A percentile compares a stretch with the other conserved stretches of the same genome.
Conservation (phyloP, 2,888 invertebrate species). For the Amitus sp. region DNA sequence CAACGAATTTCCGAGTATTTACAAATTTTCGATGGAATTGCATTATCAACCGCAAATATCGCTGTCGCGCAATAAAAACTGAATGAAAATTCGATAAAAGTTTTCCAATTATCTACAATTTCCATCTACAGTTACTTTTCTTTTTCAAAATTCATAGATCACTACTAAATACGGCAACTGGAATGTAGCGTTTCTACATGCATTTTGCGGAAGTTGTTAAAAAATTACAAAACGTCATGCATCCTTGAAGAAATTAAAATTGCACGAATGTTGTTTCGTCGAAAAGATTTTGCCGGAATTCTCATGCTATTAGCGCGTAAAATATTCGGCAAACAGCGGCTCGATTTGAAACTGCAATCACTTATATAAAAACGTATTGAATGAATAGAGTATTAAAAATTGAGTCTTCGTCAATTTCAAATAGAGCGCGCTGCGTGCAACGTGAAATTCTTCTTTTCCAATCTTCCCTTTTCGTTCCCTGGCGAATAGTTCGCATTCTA, state of each 20-base stretch:
- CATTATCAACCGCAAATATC: background rate
- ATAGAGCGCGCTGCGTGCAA: constrained; percentile 49
- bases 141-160: constrained; percentile 31
- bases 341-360: constrained; percentile 45
- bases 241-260: constrained; percentile 28
- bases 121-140: constrained; percentile 22
- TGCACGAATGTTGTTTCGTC: constrained; percentile 12
- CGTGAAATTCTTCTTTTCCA: constrained; percentile 38
- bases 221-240: constrained; percentile 20
- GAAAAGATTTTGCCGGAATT: constrained; percentile 1
- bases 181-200: constrained; percentile 50
- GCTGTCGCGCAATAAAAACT: constrained; percentile 17
- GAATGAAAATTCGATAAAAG: too few species aligned
- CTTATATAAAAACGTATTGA: background rate
- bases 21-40: constrained; percentile 25
- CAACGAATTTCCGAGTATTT: constrained; percentile 30
- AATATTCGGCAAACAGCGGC: constrained; percentile 38
- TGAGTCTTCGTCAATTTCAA: constrained; percentile 41
- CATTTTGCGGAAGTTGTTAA: constrained; percentile 1
- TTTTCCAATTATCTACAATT: constrained; percentile 45
- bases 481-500: too few species aligned
- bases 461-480: too few species aligned
- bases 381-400: too few species aligned
- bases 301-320: constrained; percentile 26
- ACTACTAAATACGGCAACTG: constrained; percentile 51